These are phyloP conservation scores for Nasonia vitripennis DNA, from an alignment of 1,140 invertebrate species.

Conservation along the genomic window DNA sequence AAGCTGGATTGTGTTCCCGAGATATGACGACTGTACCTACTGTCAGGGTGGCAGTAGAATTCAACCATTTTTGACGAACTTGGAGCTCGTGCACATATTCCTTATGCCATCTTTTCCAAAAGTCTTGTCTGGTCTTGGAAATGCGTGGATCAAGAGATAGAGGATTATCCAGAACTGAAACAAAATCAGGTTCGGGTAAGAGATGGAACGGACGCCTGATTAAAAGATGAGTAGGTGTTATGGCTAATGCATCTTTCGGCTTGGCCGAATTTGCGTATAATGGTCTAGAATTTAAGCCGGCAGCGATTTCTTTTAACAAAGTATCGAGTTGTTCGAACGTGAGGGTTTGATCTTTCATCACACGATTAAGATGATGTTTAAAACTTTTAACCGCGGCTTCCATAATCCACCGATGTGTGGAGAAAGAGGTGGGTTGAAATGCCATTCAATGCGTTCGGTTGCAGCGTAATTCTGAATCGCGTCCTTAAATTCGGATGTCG, in stretches of 20 bases:
- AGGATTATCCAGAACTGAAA: neutral
- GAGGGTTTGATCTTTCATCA: slow-evolving; percentile 4
- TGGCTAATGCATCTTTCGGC: neutral
- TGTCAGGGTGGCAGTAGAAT: neutral
- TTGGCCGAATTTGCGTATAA: neutral
- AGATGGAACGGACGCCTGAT: neutral
- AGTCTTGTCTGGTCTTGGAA: slow-evolving; percentile 13
- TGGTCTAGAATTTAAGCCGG: neutral
- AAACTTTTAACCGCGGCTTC: slow-evolving; percentile 30
- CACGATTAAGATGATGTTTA: slow-evolving; percentile 22
- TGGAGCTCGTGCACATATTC: neutral
- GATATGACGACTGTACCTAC: neutral
- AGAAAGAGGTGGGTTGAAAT: slow-evolving; percentile 16
- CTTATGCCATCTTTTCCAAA: slow-evolving; percentile 22
- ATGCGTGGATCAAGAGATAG: neutral
- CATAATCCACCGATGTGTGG: slow-evolving; percentile 17
- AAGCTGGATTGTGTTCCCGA: neutral
- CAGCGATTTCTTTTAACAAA: too few relatives aligned
- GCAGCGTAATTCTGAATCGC: neutral
- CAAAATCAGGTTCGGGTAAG: neutral
- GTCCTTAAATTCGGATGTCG: neutral
- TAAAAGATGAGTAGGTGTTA: slow-evolving; percentile 1
- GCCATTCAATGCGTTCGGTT: neutral
- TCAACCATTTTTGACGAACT: neutral
- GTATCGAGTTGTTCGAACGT: neutral